Percentiles rank a stretch among this genome's conserved stretches.
Evolutionary conservation across 2,888 invertebrate species (phyloP).

Genomic region (Crioceris asparagi): DNA sequence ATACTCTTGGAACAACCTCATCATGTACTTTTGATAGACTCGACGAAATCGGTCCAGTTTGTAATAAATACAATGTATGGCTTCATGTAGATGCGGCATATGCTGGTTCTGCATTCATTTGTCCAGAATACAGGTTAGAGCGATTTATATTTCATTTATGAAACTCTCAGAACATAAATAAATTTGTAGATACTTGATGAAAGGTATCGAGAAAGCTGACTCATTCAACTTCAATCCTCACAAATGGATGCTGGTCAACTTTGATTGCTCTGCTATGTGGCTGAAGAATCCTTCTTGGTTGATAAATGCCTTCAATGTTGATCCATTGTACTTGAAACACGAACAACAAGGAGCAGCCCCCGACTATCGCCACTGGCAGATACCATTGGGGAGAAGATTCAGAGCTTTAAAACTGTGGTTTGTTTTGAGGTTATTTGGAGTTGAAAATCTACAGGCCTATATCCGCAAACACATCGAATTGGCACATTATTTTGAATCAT

Average conservation of each 20-base stretch:
- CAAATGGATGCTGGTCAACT: constrained; percentile 92
- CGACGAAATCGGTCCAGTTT: no score
- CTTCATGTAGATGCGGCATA: no score
- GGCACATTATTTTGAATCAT: constrained; percentile 67
- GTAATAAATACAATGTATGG: no score
- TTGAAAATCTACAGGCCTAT: constrained; percentile 65
- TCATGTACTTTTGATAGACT: no score
- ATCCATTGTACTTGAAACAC: constrained; percentile 82
- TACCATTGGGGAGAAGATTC: constrained; percentile 79
- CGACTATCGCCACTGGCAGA: constrained; percentile 75
- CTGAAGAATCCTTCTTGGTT: constrained; percentile 72
- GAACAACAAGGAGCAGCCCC: constrained; percentile 52
- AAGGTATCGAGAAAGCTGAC: constrained; percentile 69
- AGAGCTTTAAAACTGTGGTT: constrained; percentile 89
- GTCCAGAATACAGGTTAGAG: no score
- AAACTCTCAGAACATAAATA: no score
- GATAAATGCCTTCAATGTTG: constrained; percentile 83
- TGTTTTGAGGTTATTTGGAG: constrained; percentile 72
- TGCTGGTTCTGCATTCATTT: no score
- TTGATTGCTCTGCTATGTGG: constrained; percentile 93
- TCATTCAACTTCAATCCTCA: constrained; percentile 93
- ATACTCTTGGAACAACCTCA: no score
- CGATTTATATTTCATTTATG: no score
- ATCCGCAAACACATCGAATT: constrained; percentile 65
- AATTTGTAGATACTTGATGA: constrained; percentile 20